Evolutionary conservation across 2,888 invertebrate genomes (phyloP).

Genomic region (Eremobia ochroleuca): DNA sequence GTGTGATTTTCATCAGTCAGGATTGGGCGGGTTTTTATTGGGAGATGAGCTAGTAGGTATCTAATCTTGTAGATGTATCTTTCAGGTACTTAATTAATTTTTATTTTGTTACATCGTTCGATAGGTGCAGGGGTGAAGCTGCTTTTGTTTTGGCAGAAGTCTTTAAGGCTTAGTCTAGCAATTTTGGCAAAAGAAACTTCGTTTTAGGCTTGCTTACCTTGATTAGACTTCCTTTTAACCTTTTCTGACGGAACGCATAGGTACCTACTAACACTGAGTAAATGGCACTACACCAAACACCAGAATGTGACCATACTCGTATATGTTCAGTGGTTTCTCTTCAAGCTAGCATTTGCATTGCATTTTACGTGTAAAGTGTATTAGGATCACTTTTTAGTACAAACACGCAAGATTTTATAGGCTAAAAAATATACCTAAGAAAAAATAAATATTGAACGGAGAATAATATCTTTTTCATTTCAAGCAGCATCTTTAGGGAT

Average conservation of each 20-base stretch:
- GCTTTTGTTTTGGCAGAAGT: background rate
- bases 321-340: background rate
- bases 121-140: too few relatives aligned
- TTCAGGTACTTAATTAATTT: background rate
- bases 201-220: background rate
- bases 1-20: background rate
- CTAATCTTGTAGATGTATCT: too few relatives aligned
- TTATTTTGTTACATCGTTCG: background rate
- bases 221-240: background rate
- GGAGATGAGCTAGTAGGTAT: background rate
- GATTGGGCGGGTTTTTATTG: background rate
- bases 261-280: background rate
- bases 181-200: background rate
- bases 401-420: background rate
- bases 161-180: background rate
- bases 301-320: background rate
- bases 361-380: too few relatives aligned
- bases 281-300: background rate
- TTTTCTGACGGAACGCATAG: background rate
- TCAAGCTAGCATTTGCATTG: background rate
- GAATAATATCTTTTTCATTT: background rate
- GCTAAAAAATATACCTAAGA: background rate
- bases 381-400: background rate
- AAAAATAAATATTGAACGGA: background rate
- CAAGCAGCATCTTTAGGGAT: background rate